Percentiles rank a stretch among this genome's conserved stretches.
Conservation (phyloP, 1,140 invertebrate genomes). For the Bombyx mandarina region DNA sequence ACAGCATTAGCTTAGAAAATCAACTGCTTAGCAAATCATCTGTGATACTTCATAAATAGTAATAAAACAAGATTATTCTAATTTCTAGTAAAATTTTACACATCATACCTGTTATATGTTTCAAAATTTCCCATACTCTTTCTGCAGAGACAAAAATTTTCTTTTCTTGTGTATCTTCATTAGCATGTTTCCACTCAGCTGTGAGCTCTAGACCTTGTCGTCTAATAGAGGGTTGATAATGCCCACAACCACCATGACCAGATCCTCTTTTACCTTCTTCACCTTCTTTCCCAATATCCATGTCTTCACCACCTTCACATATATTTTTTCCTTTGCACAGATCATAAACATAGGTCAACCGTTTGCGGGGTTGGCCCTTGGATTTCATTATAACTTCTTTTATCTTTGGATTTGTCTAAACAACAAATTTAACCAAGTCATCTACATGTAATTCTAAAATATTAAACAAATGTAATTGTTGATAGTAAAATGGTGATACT, state of each 20-base stretch:
- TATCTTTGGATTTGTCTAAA: conserved; percentile 93
- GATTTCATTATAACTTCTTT: conserved; percentile 98
- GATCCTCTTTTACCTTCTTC: conserved; percentile 79
- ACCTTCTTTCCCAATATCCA: conserved; percentile 88
- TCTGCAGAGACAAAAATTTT: conserved; percentile 95
- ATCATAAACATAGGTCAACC: conserved; percentile 97
- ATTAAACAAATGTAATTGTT: background rate
- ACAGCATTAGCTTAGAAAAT: too few relatives aligned
- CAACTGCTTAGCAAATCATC: too few relatives aligned
- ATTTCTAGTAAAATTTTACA: too few relatives aligned
- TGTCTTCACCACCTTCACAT: conserved; percentile 98
- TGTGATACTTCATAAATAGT: too few relatives aligned
- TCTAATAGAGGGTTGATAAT: conserved; percentile 95
- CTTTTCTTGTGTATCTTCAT: conserved; percentile 98
- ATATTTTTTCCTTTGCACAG: conserved; percentile 98
- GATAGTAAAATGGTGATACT: conserved; percentile 51
- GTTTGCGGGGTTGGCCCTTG: conserved; percentile 95
- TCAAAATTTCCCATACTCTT: conserved; percentile 96
- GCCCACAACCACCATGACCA: conserved; percentile 95
- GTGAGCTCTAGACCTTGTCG: conserved; percentile 91
- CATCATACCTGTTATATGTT: conserved; percentile 84
- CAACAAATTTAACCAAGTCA: conserved; percentile 9
- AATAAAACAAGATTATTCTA: too few relatives aligned
- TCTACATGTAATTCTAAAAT: background rate
- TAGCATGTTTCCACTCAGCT: conserved; percentile 98